Evolutionary conservation across 2,888 invertebrate genomes (phyloP).

Genomic region (Hypena proboscidalis): DNA sequence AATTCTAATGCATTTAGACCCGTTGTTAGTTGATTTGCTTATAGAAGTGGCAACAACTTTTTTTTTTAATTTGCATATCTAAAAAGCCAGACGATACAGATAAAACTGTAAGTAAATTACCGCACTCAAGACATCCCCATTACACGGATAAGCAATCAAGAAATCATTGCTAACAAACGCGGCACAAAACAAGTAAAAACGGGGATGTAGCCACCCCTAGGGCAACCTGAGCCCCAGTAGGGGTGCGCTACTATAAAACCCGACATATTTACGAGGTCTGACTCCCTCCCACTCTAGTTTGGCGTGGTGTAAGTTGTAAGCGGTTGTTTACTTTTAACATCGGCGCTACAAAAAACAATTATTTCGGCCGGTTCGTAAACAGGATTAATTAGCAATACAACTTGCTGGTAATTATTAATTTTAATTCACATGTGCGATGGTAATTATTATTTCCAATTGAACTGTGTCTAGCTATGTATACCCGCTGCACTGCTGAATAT

Average conservation of each 20-base stretch:
- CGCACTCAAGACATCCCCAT: constrained; percentile 29
- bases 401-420: too few species aligned
- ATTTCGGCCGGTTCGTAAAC: too few species aligned
- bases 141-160: constrained; percentile 67
- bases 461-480: too few species aligned
- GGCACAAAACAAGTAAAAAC: constrained; percentile 50
- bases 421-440: too few species aligned
- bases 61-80: too few species aligned
- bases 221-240: constrained; percentile 39
- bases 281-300: constrained; percentile 58
- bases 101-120: constrained; percentile 14
- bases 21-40: too few species aligned
- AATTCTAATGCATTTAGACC: too few species aligned
- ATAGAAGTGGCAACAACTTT: too few species aligned
- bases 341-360: not conserved
- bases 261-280: constrained; percentile 79
- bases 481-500: too few species aligned
- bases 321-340: not conserved
- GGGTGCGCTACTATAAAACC: constrained; percentile 74
- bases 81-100: not conserved
- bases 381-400: too few species aligned
- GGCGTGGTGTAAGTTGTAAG: constrained; percentile 48
- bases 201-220: constrained; percentile 51
- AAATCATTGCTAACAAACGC: constrained; percentile 64
- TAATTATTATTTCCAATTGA: too few species aligned